Percentiles rank a stretch among this genome's conserved stretches.
Conservation (phyloP, 2,113 vertebrate genomes). For the Halichoerus grypus region DNA sequence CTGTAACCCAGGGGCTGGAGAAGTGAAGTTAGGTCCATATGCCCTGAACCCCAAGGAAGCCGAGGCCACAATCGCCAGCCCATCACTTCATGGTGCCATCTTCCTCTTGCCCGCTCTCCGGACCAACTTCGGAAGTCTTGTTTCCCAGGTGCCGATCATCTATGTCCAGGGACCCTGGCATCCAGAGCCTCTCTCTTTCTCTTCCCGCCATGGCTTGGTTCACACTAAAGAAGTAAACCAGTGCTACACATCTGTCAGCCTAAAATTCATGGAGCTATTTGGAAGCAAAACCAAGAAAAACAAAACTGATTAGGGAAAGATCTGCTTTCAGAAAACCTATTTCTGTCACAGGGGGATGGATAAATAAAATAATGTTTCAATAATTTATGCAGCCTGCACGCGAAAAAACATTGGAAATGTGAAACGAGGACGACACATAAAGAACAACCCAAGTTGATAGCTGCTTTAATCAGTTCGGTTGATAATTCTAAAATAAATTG, state of each 20-base stretch:
- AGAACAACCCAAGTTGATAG: conserved; percentile 80
- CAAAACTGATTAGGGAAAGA: conserved; percentile 85
- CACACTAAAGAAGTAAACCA: conserved; percentile 70
- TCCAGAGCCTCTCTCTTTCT: conserved; percentile 75
- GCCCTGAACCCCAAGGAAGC: neutral
- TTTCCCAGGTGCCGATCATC: conserved; percentile 30
- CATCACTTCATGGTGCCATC: neutral
- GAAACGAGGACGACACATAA: conserved; percentile 73
- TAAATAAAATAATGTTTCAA: conserved; percentile 88
- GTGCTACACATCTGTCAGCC: conserved; percentile 73
- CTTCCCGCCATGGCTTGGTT: conserved; percentile 75
- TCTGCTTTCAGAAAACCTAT: conserved; percentile 86
- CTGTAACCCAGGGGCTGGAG: conserved; percentile 5
- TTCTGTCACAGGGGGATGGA: conserved; percentile 85
- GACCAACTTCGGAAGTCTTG: conserved; percentile 59
- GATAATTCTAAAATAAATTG: conserved; percentile 85
- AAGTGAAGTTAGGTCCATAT: neutral
- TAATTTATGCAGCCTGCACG: conserved; percentile 84
- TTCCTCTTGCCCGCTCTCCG: neutral
- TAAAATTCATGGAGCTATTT: conserved; percentile 66
- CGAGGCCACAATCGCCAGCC: neutral
- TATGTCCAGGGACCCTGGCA: conserved; percentile 77
- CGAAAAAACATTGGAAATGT: conserved; percentile 78
- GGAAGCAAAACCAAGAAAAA: conserved; percentile 83
- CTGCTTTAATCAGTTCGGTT: conserved; percentile 83